Conservation (phyloP, 2,888 invertebrate genomes). For the Ethmia dodecea region DNA sequence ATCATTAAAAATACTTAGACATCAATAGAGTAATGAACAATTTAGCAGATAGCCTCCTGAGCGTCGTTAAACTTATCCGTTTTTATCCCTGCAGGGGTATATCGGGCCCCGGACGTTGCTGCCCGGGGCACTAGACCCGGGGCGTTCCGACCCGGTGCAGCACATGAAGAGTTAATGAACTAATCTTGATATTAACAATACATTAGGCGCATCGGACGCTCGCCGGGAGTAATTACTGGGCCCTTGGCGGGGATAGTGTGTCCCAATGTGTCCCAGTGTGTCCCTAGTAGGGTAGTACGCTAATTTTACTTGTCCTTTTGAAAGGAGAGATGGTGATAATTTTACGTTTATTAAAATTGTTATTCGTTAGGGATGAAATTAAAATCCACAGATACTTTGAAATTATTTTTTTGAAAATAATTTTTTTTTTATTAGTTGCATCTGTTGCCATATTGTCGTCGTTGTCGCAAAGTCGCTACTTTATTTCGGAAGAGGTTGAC, state of each 20-base stretch:
- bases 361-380: background rate
- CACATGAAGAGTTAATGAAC: constrained; percentile 75
- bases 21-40: background rate
- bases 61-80: constrained; percentile 50
- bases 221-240: constrained; percentile 30
- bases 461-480: too few relatives aligned
- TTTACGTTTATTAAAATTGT: background rate
- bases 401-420: too few relatives aligned
- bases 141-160: constrained; percentile 15
- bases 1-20: too few relatives aligned
- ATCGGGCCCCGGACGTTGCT: too few relatives aligned
- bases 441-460: too few relatives aligned
- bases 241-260: constrained; percentile 26
- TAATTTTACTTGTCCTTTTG: constrained; percentile 7
- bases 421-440: too few relatives aligned
- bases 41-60: constrained; percentile 18
- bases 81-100: constrained; percentile 32
- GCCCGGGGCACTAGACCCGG: constrained; percentile 1
- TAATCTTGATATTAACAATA: constrained; percentile 76
- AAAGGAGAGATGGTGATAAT: background rate
- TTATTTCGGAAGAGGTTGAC: too few relatives aligned
- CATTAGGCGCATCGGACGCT: constrained; percentile 71
- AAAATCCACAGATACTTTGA: background rate
- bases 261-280: constrained; percentile 6
- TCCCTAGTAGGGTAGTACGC: background rate